Base-by-base conservation (phyloP, 2,113 vertebrate genomes). In the Dissostichus mawsoni region DNA sequence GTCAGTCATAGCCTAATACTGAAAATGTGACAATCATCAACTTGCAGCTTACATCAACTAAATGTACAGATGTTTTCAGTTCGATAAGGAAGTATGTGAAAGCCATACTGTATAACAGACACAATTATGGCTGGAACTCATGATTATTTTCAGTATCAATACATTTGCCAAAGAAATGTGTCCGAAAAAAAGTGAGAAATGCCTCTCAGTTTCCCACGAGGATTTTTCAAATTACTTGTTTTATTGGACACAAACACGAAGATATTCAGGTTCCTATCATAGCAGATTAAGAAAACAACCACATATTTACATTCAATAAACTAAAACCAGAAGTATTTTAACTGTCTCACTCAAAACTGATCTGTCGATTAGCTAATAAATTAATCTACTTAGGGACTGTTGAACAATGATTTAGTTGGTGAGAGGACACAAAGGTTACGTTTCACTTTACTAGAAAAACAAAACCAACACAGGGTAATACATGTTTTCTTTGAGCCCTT, bases 61-160 rank as follows among this genome's bases (percentile, higher is more conserved):
- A 69, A 73, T 74, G 47, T 74, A 25, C 29, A 68, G 44, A 13
- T 67, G 17, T 25, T 23, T 20, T 25, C 3, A 51, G 17, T 76
- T 58, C 44, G n/a, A 4, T 18, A 29, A 63, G 4, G 4, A 33
- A 52, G n/a, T 23, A 13, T 16, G 23, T 33, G 11, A 65, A 47
- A 72, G 29, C 2, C 13, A 25, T 8, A 6, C 12, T 73, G 12
- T 52, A 11, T 5, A n/a, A n/a, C 11, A 50, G 2, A 72, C 23
- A 33, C 20, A n/a, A 36, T 36, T 36, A 36, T 5, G 36, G 36
- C 36, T 36, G 36, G 36, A 36, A 5, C 36, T 36, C 36, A 7
- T 36, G 36, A 36, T 36, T 36, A 36, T 36, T 36, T 36, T 36
- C 36, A 36, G 36, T 36, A 7, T 36, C 36, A 36, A 36, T 25